phyloP scores from a whole-genome alignment of 2,797 vertebrate genomes.

The Sebastes ruberrimus region DNA sequence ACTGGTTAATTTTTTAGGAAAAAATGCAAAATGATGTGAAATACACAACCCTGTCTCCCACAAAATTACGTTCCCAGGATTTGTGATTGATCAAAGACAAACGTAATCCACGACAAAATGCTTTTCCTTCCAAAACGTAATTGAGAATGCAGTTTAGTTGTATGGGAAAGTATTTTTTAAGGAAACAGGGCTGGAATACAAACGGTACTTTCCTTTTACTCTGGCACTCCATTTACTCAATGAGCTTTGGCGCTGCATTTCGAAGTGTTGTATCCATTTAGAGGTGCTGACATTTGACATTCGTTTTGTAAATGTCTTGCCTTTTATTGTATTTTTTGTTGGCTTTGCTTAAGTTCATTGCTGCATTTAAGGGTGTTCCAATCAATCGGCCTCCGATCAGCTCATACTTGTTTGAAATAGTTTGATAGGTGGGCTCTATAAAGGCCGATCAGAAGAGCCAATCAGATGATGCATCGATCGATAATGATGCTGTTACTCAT shows the following conservation, averaged over 20 bases:
- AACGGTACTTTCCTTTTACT: not conserved
- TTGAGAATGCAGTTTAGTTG: not conserved
- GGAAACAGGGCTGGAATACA: not conserved
- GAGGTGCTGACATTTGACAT: too few relatives aligned
- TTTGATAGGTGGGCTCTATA: not conserved
- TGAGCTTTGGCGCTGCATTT: not conserved
- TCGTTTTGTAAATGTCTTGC: not conserved
- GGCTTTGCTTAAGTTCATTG: too few relatives aligned
- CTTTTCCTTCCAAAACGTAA: not conserved
- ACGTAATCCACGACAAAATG: not conserved
- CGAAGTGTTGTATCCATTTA: not conserved
- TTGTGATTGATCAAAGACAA: not conserved
- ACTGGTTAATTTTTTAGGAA: too few relatives aligned
- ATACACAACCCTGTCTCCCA: too few relatives aligned
- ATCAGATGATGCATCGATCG: not conserved
- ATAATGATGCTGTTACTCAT: not conserved
- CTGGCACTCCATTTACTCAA: not conserved
- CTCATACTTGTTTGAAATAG: not conserved
- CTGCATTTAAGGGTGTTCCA: too few relatives aligned
- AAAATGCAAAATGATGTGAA: too few relatives aligned
- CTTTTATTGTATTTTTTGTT: not conserved
- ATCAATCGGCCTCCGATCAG: too few relatives aligned
- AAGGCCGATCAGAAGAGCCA: not conserved
- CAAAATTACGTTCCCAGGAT: not conserved
- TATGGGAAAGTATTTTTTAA: not conserved